Evolutionary conservation across 2,888 invertebrate genomes (phyloP).

Genomic region (Cotesia congregata): DNA sequence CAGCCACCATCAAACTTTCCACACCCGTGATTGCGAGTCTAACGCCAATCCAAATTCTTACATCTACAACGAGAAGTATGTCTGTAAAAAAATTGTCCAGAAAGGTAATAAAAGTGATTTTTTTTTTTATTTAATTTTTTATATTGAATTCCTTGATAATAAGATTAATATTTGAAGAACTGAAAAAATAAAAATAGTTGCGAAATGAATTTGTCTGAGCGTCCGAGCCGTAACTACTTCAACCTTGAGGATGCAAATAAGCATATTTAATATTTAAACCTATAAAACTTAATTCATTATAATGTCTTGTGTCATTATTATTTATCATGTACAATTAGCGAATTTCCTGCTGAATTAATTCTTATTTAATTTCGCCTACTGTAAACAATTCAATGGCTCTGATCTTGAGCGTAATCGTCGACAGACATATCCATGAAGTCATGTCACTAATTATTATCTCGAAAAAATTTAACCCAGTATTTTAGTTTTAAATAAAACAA

Average conservation of each 20-base stretch:
- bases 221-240: slow-evolving; percentile 15
- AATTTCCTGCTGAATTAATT: slow-evolving; percentile 27
- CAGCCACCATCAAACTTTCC: slow-evolving; percentile 69
- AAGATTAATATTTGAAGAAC: too few relatives aligned
- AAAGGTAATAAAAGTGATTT: slow-evolving; percentile 74
- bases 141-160: too few relatives aligned
- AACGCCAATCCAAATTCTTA: slow-evolving; percentile 52
- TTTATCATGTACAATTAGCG: slow-evolving; percentile 36
- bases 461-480: background rate
- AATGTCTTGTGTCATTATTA: slow-evolving; percentile 21
- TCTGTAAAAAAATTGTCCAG: slow-evolving; percentile 83
- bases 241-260: slow-evolving; percentile 19
- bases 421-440: background rate
- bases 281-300: slow-evolving; percentile 26
- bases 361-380: background rate
- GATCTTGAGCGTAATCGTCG: background rate
- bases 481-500: slow-evolving; percentile 10
- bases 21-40: slow-evolving; percentile 57
- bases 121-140: background rate
- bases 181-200: background rate
- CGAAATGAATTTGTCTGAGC: background rate
- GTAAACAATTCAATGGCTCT: background rate
- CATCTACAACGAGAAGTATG: slow-evolving; percentile 68
- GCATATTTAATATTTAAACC: slow-evolving; percentile 23
- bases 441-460: slow-evolving; percentile 12